Percentiles rank a stretch among this genome's conserved stretches.
Conservation (phyloP, 2,797 vertebrate species). For the Liparis tanakae region DNA sequence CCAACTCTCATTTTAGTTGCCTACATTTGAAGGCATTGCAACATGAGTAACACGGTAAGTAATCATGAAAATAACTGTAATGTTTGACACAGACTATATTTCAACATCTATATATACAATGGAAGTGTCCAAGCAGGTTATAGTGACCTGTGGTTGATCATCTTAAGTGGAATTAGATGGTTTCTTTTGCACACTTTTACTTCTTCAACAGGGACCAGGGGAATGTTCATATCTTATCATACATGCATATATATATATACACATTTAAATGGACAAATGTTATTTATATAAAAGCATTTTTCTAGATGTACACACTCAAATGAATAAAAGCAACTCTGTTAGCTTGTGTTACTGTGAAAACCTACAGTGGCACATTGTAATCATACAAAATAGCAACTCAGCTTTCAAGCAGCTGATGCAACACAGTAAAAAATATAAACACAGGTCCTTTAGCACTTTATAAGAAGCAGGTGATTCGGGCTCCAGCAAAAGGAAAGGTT, state of each 20-base stretch:
- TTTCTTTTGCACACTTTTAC: conserved; percentile 19
- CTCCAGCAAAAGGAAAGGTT: conserved; percentile 23
- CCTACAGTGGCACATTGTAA: conserved; percentile 78
- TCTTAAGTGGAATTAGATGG: conserved; percentile 22
- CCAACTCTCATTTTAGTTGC: conserved; percentile 43
- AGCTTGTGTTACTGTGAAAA: conserved; percentile 58
- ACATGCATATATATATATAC: conserved; percentile 16
- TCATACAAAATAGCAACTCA: conserved; percentile 72
- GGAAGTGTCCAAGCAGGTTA: conserved; percentile 38
- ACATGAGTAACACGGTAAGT: conserved; percentile 39
- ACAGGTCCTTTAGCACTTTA: conserved; percentile 70
- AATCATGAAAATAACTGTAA: conserved; percentile 34
- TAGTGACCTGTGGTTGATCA: conserved; percentile 28
- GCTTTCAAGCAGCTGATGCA: conserved; percentile 55
- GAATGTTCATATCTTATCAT: conserved; percentile 21
- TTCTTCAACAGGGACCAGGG: conserved; percentile 25
- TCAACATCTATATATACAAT: conserved; percentile 38
- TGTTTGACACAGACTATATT: conserved; percentile 33
- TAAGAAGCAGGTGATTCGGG: conserved; percentile 35
- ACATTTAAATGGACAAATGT: conserved; percentile 45
- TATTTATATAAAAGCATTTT: conserved; percentile 68
- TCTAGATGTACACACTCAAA: conserved; percentile 47
- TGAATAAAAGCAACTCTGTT: conserved; percentile 50
- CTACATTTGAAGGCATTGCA: conserved; percentile 68
- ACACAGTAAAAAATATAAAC: conserved; percentile 55